Evolutionary conservation across 2,113 vertebrate genomes (phyloP), one percentile per base, ranked within the genome.

Genomic region (Salvator merianae): DNA sequence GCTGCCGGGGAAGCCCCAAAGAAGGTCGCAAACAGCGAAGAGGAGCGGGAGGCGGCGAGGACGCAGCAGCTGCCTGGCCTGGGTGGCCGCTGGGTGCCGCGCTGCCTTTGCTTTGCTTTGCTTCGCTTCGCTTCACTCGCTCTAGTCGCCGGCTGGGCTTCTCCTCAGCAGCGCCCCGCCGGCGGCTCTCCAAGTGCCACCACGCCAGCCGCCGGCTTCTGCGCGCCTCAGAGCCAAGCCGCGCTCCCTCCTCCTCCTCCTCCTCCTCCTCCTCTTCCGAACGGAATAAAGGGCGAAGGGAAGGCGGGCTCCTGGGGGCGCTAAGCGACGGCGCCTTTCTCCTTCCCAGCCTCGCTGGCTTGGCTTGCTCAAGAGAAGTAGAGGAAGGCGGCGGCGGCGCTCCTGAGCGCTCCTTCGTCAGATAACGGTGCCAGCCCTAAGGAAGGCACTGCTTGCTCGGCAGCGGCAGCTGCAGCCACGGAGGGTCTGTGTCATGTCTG

Each of bases 401-500:
- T 8, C 68, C n/a, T 2, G 63, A 55, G n/a, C n/a, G 36, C 62
- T 24, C 28, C 66, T 2, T 72, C 77, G 26, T 26, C 74, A 20
- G 89, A 85, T 83, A 8, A 80, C 47, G 18, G 69, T 79, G 62
- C 70, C 87, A 68, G 84, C 32, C 55, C 71, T 7, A 34, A 66
- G 53, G 82, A 66, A 89, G 85, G 72, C 76, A 65, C 83, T 24
- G 73, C 85, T 76, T 40, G 75, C 84, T 89, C 24, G 53, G 83
- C 77, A 86, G 91, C 77, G 86, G 91, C 94, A 91, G 94, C 94
- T 87, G 94, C 94, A 93, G 93, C 83, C 93, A 71, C 91, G 79
- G 86, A 93, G 94, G 91, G 91, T 89, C 94, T 91, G 91, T 93
- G 91, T 94, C 95, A 90, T 90, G 93, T 94, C 95, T 92, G 94